phyloP scores from a whole-genome alignment of 2,888 invertebrate species.

The Tinea pellionella region DNA sequence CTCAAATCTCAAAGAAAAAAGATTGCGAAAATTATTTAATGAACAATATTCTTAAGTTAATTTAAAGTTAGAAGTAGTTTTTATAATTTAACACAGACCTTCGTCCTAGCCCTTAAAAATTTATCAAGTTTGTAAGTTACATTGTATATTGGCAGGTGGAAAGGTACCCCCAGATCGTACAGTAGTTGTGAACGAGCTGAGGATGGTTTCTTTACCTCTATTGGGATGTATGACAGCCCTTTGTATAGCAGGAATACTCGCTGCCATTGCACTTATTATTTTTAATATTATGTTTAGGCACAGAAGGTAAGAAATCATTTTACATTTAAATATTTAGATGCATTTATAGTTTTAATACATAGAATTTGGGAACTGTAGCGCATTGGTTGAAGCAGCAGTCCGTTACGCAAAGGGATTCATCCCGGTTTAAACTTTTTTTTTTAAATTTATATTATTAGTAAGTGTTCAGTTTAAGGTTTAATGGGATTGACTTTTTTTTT shows the following conservation, averaged over 20 bases:
- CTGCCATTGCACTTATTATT: conserved; percentile 85
- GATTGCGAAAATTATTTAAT: background rate
- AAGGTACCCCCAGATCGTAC: conserved; percentile 96
- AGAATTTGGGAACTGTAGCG: too few relatives aligned
- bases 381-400: too few relatives aligned
- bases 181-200: conserved; percentile 84
- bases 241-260: conserved; percentile 87
- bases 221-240: conserved; percentile 95
- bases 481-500: too few relatives aligned
- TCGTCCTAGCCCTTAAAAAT: background rate
- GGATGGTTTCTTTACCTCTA: conserved; percentile 89
- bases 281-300: conserved; percentile 95
- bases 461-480: too few relatives aligned
- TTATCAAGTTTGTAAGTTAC: background rate
- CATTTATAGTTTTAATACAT: background rate
- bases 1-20: background rate
- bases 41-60: background rate
- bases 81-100: background rate
- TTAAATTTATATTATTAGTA: too few relatives aligned
- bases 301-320: conserved; percentile 76
- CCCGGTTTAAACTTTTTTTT: too few relatives aligned
- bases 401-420: too few relatives aligned
- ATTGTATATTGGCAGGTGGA: conserved; percentile 66
- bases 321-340: too few relatives aligned
- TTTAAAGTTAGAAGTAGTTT: background rate